Percentiles rank a stretch among this genome's conserved stretches.
phyloP scores from a whole-genome alignment of 2,888 invertebrate species.

The Acleris holmiana region DNA sequence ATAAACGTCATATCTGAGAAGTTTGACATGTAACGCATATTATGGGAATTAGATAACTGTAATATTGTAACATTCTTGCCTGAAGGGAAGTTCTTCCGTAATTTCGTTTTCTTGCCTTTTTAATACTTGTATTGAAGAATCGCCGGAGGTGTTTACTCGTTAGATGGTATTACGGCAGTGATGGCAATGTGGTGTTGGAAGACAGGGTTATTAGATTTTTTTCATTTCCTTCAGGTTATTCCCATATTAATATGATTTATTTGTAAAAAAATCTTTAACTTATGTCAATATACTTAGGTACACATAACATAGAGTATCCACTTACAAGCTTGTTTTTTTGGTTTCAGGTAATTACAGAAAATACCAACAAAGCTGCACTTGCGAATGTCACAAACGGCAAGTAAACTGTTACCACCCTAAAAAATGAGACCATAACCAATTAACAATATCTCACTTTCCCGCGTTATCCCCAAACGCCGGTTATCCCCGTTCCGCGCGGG shows the following conservation, averaged over 20 bases:
- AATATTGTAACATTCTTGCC: constrained; percentile 52
- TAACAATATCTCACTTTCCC: constrained; percentile 11
- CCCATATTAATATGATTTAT: too few species aligned
- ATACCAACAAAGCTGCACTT: neutral
- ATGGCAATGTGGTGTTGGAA: neutral
- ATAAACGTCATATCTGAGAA: constrained; percentile 69
- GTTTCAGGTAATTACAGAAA: constrained; percentile 53
- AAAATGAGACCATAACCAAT: constrained; percentile 11
- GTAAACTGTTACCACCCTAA: constrained; percentile 17
- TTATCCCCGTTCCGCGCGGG: constrained; percentile 62
- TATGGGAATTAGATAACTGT: constrained; percentile 78
- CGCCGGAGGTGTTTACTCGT: constrained; percentile 50
- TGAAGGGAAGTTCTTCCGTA: constrained; percentile 42
- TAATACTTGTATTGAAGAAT: constrained; percentile 49
- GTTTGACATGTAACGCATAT: constrained; percentile 78
- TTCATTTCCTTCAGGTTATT: neutral
- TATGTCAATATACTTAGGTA: too few species aligned
- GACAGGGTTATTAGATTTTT: neutral
- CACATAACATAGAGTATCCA: neutral
- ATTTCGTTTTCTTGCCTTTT: constrained; percentile 48
- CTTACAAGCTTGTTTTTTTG: constrained; percentile 26
- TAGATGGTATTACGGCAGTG: constrained; percentile 40
- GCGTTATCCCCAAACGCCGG: constrained; percentile 46
- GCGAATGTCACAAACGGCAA: neutral
- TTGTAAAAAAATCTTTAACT: too few species aligned